phyloP scores from a whole-genome alignment of 2,888 invertebrate genomes.

The Dione vanillae region DNA sequence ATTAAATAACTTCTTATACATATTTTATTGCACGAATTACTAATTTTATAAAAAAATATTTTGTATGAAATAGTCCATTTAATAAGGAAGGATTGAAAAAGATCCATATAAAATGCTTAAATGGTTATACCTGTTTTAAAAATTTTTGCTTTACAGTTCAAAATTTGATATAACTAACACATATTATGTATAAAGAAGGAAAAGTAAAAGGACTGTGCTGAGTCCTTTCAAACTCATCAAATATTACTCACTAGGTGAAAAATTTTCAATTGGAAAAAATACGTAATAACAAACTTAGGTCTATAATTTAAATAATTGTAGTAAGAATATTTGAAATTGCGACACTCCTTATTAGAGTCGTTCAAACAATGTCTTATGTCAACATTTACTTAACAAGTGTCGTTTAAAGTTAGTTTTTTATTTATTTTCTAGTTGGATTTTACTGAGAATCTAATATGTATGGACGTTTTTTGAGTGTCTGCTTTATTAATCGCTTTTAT shows the following conservation, averaged over 20 bases:
- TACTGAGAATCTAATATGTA: background rate
- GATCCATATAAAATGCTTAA: too few species aligned
- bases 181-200: too few species aligned
- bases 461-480: too few species aligned
- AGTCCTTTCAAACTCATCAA: slow-evolving; percentile 18
- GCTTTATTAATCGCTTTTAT: too few species aligned
- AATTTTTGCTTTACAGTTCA: background rate
- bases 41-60: too few species aligned
- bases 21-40: too few species aligned
- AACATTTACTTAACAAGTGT: slow-evolving; percentile 49
- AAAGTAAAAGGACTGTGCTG: background rate
- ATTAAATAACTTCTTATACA: too few species aligned
- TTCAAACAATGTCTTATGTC: slow-evolving; percentile 48
- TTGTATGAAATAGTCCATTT: too few species aligned
- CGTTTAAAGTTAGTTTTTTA: slow-evolving; percentile 27
- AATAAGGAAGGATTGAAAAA: too few species aligned
- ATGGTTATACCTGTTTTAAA: too few species aligned
- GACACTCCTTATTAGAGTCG: slow-evolving; percentile 43
- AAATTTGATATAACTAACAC: too few species aligned
- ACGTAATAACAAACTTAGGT: slow-evolving; percentile 16
- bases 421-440: background rate
- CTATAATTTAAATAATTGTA: slow-evolving; percentile 44
- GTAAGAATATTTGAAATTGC: slow-evolving; percentile 42
- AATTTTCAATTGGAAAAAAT: slow-evolving; percentile 41
- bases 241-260: slow-evolving; percentile 33